Conservation (phyloP, 1,140 invertebrate genomes). For the Adelges cooleyi region DNA sequence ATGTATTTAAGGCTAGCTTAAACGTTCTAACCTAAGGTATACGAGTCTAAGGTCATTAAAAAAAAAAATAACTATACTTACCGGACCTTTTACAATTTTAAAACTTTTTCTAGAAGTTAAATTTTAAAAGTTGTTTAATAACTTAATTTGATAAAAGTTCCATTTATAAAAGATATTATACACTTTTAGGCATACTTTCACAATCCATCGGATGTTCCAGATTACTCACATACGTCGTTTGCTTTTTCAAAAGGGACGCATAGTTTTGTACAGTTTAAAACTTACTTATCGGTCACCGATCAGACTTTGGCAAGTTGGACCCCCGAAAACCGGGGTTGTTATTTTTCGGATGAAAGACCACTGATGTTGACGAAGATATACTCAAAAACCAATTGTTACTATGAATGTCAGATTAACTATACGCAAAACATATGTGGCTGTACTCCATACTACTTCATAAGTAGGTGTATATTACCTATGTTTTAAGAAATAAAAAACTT, state of each 20-base stretch:
- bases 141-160: too few relatives aligned
- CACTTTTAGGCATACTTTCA: slow-evolving; percentile 14
- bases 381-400: slow-evolving; percentile 10
- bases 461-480: too few relatives aligned
- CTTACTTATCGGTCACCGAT: not conserved
- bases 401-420: slow-evolving; percentile 6
- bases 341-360: not conserved
- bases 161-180: too few relatives aligned
- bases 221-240: slow-evolving; percentile 5
- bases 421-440: not conserved
- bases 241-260: not conserved
- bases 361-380: not conserved
- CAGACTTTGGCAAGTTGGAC: not conserved
- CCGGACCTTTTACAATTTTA: too few relatives aligned
- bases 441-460: not conserved
- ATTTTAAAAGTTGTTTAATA: too few relatives aligned
- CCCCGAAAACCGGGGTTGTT: slow-evolving; percentile 5
- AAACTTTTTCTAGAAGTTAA: too few relatives aligned
- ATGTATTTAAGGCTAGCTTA: too few relatives aligned
- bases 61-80: too few relatives aligned
- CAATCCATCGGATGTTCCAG: not conserved
- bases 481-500: too few relatives aligned
- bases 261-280: not conserved
- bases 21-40: too few relatives aligned
- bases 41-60: too few relatives aligned